These are phyloP conservation scores for Pyrocephalus nanus DNA, from an alignment of 2,797 vertebrate species.

Conservation along the genomic window DNA sequence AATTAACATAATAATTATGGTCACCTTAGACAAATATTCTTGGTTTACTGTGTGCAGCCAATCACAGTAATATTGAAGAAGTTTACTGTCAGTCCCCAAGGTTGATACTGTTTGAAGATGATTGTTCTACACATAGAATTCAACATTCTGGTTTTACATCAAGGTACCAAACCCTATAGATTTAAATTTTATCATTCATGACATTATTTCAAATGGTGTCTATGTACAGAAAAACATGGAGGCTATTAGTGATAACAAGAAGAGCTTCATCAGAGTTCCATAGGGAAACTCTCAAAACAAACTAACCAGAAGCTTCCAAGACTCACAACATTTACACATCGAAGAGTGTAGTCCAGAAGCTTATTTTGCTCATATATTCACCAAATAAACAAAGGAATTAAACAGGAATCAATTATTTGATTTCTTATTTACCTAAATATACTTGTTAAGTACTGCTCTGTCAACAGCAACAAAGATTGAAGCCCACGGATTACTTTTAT, in stretches of 20 bases:
- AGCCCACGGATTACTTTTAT: not conserved
- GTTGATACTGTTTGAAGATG: not conserved
- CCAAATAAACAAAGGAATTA: not conserved
- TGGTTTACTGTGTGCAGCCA: accelerated
- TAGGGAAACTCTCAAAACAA: not conserved
- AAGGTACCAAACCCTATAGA: not conserved
- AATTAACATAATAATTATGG: not conserved
- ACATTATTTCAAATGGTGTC: constrained; percentile 1
- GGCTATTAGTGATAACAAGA: not conserved
- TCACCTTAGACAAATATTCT: not conserved
- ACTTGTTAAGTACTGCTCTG: not conserved
- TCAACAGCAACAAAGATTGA: not conserved
- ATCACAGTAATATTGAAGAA: not conserved
- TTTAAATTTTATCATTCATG: constrained; percentile 15
- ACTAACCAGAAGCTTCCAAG: not conserved
- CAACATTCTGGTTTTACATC: not conserved
- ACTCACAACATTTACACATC: not conserved
- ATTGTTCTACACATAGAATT: not conserved
- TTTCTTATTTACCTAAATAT: not conserved
- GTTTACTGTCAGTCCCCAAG: not conserved
- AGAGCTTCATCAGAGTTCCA: not conserved
- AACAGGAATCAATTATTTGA: not conserved
- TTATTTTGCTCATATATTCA: not conserved
- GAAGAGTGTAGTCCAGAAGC: not conserved
- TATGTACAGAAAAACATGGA: not conserved